Base-by-base conservation (phyloP, 2,113 vertebrate genomes). In the Lycocorax pyrrhopterus region DNA sequence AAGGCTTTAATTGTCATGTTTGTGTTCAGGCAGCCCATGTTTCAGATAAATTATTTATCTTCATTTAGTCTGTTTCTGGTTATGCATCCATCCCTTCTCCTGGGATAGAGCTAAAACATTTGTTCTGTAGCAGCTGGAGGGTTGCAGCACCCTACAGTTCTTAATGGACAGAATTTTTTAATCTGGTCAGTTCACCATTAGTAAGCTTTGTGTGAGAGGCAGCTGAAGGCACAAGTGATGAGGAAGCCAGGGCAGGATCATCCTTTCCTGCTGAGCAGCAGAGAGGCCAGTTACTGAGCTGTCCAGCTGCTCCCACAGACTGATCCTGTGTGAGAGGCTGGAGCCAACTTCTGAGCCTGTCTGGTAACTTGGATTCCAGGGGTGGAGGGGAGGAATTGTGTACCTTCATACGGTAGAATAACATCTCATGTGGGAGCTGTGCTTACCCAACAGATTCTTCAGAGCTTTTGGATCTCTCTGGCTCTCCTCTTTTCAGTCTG, bases 221-320 rank as follows among this genome's bases (percentile, higher is more conserved):
- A 43, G 58, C 72, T 90, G 79, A 41, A 85, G 62, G 62, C 35
- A 27, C 16, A 23, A 32, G 41, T 13, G 52, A 3, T 27, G 19
- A 41, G 59, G 53, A 29, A 58, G 13, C 21, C 60, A 74, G 52
- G 49, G 67, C 35, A 60, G 71, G 44, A 33, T 69, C 5, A 22
- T 64, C 19, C 12, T 58, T 35, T 25, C 2, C 21, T 64, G 47
- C 58, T 33, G 66, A 6, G 5, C 56, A 3, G 33, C 72, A 32
- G 32, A 27, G 22, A 13, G 39, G 49, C 32, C 47, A 64, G 58
- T 12, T 37, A 0, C 43, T 68, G 10, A 21, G 20, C n/a, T 75
- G 39, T 13, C 21, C 16, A 4, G 37, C n/a, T 92, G 55, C n/a
- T 56, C 29, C 17, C 2, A 0, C 1, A 2, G 47, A 4, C 9